Evolutionary conservation across 2,113 vertebrate species (phyloP).

Genomic region (Lophius piscatorius): DNA sequence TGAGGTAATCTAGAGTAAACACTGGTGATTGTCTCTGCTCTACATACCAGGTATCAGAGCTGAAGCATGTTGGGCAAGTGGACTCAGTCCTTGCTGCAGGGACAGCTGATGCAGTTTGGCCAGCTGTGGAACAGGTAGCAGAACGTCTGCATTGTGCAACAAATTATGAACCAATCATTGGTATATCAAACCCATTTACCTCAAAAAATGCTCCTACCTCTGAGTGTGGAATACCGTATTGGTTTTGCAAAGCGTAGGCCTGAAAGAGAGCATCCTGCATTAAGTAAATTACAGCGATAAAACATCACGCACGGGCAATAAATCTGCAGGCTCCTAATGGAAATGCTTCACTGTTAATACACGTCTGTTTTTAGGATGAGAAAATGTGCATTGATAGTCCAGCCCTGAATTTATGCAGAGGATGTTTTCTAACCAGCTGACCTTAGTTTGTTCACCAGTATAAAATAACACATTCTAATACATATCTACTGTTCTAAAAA

Average conservation of each 20-base stretch:
- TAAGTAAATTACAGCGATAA: slow-evolving; percentile 61
- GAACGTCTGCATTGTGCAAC: slow-evolving; percentile 6
- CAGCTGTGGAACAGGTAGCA: slow-evolving; percentile 79
- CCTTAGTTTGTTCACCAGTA: not conserved
- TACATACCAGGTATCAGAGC: slow-evolving; percentile 85
- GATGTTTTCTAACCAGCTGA: not conserved
- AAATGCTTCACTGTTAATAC: slow-evolving; percentile 51
- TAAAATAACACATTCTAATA: not conserved
- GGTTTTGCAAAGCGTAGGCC: slow-evolving; percentile 94
- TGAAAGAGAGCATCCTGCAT: slow-evolving; percentile 70
- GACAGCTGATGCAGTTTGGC: slow-evolving; percentile 95
- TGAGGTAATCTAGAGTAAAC: slow-evolving; percentile 4
- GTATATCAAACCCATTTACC: slow-evolving; percentile 9
- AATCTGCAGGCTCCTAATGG: slow-evolving; percentile 57
- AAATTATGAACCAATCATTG: slow-evolving; percentile 3
- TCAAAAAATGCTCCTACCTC: slow-evolving; percentile 82
- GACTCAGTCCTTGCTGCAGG: slow-evolving; percentile 86
- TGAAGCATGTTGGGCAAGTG: slow-evolving; percentile 82
- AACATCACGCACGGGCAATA: slow-evolving; percentile 46
- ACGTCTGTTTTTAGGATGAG: slow-evolving; percentile 1
- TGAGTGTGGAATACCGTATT: slow-evolving; percentile 92
- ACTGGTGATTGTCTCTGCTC: not conserved
- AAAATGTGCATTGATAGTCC: slow-evolving; percentile 5
- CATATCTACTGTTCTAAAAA: no score
- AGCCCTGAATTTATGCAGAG: not conserved